phyloP scores from a whole-genome alignment of 1,140 invertebrate genomes.

The Rhyacophila brunnea region DNA sequence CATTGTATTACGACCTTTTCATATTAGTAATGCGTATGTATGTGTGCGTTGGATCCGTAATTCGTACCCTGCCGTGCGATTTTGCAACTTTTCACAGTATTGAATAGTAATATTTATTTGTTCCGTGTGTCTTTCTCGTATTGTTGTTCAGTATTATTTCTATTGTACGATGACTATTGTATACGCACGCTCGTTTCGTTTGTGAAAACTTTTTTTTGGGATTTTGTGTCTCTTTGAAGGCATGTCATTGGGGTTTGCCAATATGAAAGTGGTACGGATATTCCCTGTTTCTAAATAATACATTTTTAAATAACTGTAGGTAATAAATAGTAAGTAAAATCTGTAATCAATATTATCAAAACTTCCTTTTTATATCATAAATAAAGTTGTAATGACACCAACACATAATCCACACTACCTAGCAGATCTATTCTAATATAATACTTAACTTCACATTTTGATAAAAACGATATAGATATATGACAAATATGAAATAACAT shows the following conservation, averaged over 20 bases:
- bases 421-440: too few species aligned
- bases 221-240: slow-evolving; percentile 23
- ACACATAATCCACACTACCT: too few species aligned
- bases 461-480: too few species aligned
- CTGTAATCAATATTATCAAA: too few species aligned
- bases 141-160: slow-evolving; percentile 31
- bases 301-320: too few species aligned
- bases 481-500: too few species aligned
- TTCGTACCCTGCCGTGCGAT: slow-evolving; percentile 21
- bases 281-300: too few species aligned
- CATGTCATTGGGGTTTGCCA: background rate
- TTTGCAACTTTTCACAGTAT: slow-evolving; percentile 33
- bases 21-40: background rate
- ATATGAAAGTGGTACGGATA: too few species aligned
- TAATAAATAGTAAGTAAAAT: too few species aligned
- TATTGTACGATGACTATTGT: slow-evolving; percentile 32
- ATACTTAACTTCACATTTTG: too few species aligned
- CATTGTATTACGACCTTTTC: slow-evolving; percentile 25
- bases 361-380: too few species aligned
- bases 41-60: slow-evolving; percentile 5
- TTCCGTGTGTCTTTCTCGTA: slow-evolving; percentile 34
- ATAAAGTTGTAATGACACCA: too few species aligned
- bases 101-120: slow-evolving; percentile 37
- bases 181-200: slow-evolving; percentile 31
- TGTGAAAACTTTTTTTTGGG: slow-evolving; percentile 22